These are phyloP conservation scores for Hyalella azteca DNA, from an alignment of 2,888 invertebrate genomes.

Conservation along the genomic window DNA sequence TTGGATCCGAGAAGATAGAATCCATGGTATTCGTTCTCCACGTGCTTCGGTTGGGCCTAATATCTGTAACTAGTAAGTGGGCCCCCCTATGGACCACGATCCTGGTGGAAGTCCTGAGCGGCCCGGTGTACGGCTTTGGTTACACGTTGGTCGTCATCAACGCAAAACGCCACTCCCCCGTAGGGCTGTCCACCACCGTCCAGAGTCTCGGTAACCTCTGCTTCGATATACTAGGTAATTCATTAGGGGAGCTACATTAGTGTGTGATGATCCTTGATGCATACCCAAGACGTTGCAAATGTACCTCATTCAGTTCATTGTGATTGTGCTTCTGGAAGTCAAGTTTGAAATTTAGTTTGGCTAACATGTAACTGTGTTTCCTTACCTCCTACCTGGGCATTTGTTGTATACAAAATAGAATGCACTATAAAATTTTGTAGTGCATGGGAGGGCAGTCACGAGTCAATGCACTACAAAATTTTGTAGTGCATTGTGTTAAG, in stretches of 20 bases:
- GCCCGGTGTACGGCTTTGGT: slow-evolving; percentile 53
- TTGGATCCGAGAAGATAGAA: not conserved
- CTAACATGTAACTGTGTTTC: too few relatives aligned
- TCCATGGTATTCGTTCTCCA: slow-evolving; percentile 6
- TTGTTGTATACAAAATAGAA: too few relatives aligned
- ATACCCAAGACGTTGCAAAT: too few relatives aligned
- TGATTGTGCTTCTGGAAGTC: too few relatives aligned
- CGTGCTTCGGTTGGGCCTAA: slow-evolving; percentile 44
- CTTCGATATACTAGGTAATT: slow-evolving; percentile 47
- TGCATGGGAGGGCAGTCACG: too few relatives aligned
- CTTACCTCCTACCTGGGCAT: too few relatives aligned
- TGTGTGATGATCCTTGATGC: too few relatives aligned
- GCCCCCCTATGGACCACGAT: slow-evolving; percentile 51
- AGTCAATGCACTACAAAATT: too few relatives aligned
- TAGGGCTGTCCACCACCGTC: slow-evolving; percentile 46
- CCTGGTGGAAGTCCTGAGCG: slow-evolving; percentile 51
- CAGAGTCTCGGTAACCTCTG: slow-evolving; percentile 51
- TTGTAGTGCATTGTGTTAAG: too few relatives aligned
- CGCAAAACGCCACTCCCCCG: slow-evolving; percentile 41
- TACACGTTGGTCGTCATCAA: slow-evolving; percentile 47
- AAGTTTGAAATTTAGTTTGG: too few relatives aligned
- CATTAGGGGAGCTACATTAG: not conserved
- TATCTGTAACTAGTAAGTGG: slow-evolving; percentile 44
- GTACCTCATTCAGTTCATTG: too few relatives aligned
- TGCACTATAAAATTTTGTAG: too few relatives aligned